These are phyloP conservation scores for Baronia brevicornis DNA, from an alignment of 2,888 invertebrate genomes.

Conservation along the genomic window DNA sequence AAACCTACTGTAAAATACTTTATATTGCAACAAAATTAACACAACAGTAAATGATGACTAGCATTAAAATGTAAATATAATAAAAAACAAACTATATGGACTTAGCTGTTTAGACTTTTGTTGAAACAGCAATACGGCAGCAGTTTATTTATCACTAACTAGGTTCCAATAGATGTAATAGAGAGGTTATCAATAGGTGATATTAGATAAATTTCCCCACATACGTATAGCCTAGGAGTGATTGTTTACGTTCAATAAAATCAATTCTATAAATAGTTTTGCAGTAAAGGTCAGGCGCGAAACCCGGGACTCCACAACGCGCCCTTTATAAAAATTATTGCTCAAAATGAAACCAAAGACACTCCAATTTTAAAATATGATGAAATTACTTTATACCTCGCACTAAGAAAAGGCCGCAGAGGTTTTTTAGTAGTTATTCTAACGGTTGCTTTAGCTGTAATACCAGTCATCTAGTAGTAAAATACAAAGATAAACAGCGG, in stretches of 20 bases:
- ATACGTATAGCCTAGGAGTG: conserved; percentile 35
- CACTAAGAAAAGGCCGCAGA: conserved; percentile 29
- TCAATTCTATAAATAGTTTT: conserved; percentile 52
- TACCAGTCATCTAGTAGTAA: conserved; percentile 62
- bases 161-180: too few relatives aligned
- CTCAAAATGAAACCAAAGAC: conserved; percentile 1
- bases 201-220: conserved; percentile 28
- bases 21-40: too few relatives aligned
- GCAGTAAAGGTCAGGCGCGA: conserved; percentile 63
- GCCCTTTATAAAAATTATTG: conserved; percentile 36
- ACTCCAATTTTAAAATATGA: neutral
- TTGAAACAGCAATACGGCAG: too few relatives aligned
- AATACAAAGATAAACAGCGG: conserved; percentile 18
- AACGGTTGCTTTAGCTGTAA: conserved; percentile 64
- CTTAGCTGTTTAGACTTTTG: too few relatives aligned
- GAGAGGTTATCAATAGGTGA: conserved; percentile 1
- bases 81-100: too few relatives aligned
- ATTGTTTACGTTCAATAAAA: conserved; percentile 54
- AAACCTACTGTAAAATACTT: too few relatives aligned
- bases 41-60: too few relatives aligned
- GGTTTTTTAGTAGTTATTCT: conserved; percentile 56
- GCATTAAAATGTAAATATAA: too few relatives aligned
- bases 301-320: conserved; percentile 47
- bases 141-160: too few relatives aligned
- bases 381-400: conserved; percentile 33